Base-by-base conservation (phyloP, 2,113 vertebrate genomes). In the Silurus asotus region DNA sequence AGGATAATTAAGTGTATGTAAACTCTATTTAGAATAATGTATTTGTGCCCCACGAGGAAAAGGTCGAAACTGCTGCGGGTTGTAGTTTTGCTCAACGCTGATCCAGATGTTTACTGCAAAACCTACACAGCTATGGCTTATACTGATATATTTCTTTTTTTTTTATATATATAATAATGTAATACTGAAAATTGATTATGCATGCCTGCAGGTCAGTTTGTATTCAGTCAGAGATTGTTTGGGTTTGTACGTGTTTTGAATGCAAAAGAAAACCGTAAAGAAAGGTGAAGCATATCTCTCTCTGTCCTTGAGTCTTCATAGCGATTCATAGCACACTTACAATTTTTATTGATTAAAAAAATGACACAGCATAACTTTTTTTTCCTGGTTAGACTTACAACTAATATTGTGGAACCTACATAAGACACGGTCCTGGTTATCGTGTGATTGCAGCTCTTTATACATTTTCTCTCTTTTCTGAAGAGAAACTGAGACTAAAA, bases 141-240 rank as follows among this genome's bases (percentile, higher is more conserved):
- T 51, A 20, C 77, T 59, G 56, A 4, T 79, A 25, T 51, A 37
- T 37, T 37, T 37, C 37, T 51, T 55, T 53, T 53, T 55, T 78
- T 76, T 19, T 28, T 78, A 37, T 58, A 8, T 58, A 8, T 58
- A 59, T 25, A 77, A 78, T 78, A 58, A 56, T 77, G 13, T 53
- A 51, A 58, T 78, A 28, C 53, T 78, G n/a, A 56, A 56, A 53
- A 76, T 77, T 56, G 51, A 77, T 77, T 77, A 77, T 77, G 49
- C 53, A 77, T 77, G 53, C 75, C 53, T 28, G 55, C 51, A 77
- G 75, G 75, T 77, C 75, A 77, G 56, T 20, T 79, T 37, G 75
- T 20, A 79, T 79, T 59, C 0, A 9, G 28, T 19, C 56, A 20
- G 56, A 79, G 15, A 37, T 58, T 78, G 76, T 37, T 78, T 59